Evolutionary conservation across 1,140 invertebrate genomes (phyloP).

Genomic region (Campoletis sonorensis): DNA sequence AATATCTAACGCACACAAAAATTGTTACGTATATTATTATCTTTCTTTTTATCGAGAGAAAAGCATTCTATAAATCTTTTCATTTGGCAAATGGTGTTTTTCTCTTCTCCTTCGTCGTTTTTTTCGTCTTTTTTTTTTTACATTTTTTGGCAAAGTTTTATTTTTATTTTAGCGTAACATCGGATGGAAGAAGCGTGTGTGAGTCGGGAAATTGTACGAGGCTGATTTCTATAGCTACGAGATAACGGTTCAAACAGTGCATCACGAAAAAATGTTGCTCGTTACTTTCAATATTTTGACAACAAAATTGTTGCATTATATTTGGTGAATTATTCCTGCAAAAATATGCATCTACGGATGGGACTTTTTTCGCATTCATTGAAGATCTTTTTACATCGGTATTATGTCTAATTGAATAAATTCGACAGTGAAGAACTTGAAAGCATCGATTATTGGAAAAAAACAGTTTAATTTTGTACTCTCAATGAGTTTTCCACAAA

Average conservation of each 20-base stretch:
- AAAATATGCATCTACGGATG: background rate
- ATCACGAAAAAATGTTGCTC: background rate
- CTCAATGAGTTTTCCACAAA: too few species aligned
- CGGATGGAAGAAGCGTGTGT: constrained; percentile 36
- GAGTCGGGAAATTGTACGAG: constrained; percentile 32
- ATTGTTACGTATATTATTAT: constrained; percentile 18
- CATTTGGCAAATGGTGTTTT: constrained; percentile 21
- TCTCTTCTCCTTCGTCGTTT: background rate
- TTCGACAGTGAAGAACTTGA: too few species aligned
- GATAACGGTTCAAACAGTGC: constrained; percentile 20
- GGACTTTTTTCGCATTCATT: too few species aligned
- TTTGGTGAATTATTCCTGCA: background rate
- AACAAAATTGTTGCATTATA: background rate
- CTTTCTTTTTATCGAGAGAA: constrained; percentile 4
- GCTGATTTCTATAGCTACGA: constrained; percentile 37
- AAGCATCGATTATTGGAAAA: too few species aligned
- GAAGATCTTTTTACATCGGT: too few species aligned
- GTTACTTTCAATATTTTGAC: background rate
- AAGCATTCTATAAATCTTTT: constrained; percentile 25
- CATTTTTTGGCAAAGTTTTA: constrained; percentile 35
- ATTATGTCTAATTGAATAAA: too few species aligned
- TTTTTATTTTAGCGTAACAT: constrained; percentile 15
- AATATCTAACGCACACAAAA: constrained; percentile 36
- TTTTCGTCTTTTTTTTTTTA: background rate
- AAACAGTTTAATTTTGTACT: too few species aligned